Conservation (phyloP, 2,113 vertebrate species). For the Caloenas nicobarica region DNA sequence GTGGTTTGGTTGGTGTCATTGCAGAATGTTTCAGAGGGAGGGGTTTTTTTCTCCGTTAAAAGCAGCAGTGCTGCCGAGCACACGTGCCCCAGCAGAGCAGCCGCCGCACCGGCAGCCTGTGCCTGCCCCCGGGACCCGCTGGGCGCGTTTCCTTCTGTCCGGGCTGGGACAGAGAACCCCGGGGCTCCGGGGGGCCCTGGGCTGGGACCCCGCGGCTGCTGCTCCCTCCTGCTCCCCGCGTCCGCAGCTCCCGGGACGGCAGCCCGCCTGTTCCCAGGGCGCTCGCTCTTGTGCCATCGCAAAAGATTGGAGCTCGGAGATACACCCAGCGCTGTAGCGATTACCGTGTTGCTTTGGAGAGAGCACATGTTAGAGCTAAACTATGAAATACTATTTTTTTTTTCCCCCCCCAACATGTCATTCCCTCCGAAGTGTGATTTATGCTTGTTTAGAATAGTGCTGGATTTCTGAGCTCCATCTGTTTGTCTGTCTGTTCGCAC, state of each 20-base stretch:
- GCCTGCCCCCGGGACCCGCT: too few species aligned
- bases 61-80: not conserved
- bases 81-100: not conserved
- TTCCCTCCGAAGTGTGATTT: not conserved
- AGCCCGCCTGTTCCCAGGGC: fast-evolving
- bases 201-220: not conserved
- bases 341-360: not conserved
- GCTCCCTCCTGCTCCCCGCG: fast-evolving
- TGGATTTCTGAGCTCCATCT: not conserved
- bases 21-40: too few species aligned
- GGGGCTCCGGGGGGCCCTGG: not conserved
- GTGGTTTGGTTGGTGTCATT: not conserved
- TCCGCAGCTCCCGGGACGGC: not conserved
- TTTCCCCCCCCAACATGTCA: not conserved
- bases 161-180: too few species aligned
- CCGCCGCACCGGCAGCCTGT: too few species aligned
- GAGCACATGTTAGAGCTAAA: not conserved
- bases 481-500: not conserved
- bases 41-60: too few species aligned
- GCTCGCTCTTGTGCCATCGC: not conserved
- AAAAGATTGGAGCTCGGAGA: fast-evolving
- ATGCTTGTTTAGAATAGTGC: not conserved
- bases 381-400: not conserved
- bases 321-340: fast-evolving
- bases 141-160: too few species aligned